Percentiles rank a stretch among this genome's conserved stretches.
phyloP scores from a whole-genome alignment of 2,797 vertebrate genomes.

The Lateolabrax maculatus region DNA sequence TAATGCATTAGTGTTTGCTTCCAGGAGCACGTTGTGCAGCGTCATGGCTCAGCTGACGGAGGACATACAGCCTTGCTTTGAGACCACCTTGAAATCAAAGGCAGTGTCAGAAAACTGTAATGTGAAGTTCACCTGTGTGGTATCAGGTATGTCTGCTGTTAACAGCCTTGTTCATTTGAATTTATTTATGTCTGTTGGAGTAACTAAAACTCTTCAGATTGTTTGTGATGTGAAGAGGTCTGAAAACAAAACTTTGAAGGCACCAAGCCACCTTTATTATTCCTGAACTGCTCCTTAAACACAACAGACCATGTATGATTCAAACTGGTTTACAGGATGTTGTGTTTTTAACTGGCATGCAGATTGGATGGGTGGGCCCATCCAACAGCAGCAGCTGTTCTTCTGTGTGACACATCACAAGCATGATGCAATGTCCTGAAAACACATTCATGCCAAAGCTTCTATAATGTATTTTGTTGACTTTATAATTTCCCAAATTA shows the following conservation, averaged over 20 bases:
- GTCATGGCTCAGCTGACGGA: slow-evolving; percentile 98
- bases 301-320: not conserved
- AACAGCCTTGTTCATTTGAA: not conserved
- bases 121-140: slow-evolving; percentile 95
- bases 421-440: slow-evolving; percentile 57
- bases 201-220: slow-evolving; percentile 22
- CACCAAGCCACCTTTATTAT: not conserved
- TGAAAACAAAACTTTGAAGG: slow-evolving; percentile 21
- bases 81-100: slow-evolving; percentile 95
- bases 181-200: slow-evolving; percentile 20
- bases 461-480: not conserved
- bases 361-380: slow-evolving; percentile 9
- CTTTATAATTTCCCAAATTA: not conserved
- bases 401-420: slow-evolving; percentile 33
- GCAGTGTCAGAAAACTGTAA: slow-evolving; percentile 96
- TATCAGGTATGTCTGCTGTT: slow-evolving; percentile 89
- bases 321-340: not conserved
- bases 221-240: slow-evolving; percentile 3
- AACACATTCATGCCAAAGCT: slow-evolving; percentile 31
- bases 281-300: not conserved
- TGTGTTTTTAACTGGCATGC: slow-evolving; percentile 13
- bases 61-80: slow-evolving; percentile 96
- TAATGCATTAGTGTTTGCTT: slow-evolving; percentile 52
- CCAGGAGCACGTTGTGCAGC: slow-evolving; percentile 97
- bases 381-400: slow-evolving; percentile 36